Evolutionary conservation across 1,140 invertebrate genomes (phyloP), one percentile per base, ranked within the genome.

Genomic region (Psilanteris sp.): DNA sequence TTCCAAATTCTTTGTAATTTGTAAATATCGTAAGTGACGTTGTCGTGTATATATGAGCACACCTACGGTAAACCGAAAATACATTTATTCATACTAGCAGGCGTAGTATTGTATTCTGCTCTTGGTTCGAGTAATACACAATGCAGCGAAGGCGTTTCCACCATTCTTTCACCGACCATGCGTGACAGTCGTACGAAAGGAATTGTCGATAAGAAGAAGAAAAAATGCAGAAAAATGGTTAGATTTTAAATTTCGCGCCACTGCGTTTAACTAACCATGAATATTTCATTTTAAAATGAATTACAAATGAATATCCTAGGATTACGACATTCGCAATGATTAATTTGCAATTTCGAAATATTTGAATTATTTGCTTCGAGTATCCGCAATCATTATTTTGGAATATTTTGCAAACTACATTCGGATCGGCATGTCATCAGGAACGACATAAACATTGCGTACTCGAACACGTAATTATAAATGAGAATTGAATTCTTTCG

Each of bases 61-160:
- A 79, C 81, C 82, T 79, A 81, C 78, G 74, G 77, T 44, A 46
- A 68, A 80, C 62, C 68, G 57, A 57, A 75, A 83, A 83, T 84
- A 82, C 78, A 84, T 85, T 81, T 83, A 83, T 82, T 83, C 79
- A 82, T 82, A 62, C 73, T 74, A 81, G 39, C 77, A 70, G 78
- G 78, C 78, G 74, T 66, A 73, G 79, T 79, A 85, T 85, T 85
- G 83, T 83, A 78, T 81, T 85, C 79, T 75, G 70, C 59, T 79
- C 74, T 70, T 52, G 57, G 67, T 68, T 74, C 59, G 37, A 62
- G 52, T 59, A 14, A 44, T 74, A 79, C 71, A 83, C 80, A 84
- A 83, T 83, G 80, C 77, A 76, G 78, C 78, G 80, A 79, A 77
- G 83, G 83, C 80, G 81, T 77, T 76, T 76, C 74, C 52, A 77